These are phyloP conservation scores for Larimichthys crocea DNA, from an alignment of 2,113 vertebrate species.

Conservation along the genomic window DNA sequence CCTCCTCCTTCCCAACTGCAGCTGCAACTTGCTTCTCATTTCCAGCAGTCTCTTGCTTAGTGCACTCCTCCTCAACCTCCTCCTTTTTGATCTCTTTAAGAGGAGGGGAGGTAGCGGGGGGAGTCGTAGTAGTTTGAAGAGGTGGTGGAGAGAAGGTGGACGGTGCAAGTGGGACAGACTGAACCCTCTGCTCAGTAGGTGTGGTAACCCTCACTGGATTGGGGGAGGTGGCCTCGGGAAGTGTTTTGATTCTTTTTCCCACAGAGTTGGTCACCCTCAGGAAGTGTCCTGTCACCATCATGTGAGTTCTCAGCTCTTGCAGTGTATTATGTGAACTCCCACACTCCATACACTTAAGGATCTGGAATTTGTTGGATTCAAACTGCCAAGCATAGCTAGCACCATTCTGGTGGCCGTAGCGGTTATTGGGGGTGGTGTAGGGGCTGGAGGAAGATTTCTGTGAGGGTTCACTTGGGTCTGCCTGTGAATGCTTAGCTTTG, in stretches of 20 bases:
- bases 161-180: slow-evolving; percentile 92
- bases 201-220: slow-evolving; percentile 76
- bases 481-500: slow-evolving; percentile 83
- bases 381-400: slow-evolving; percentile 95
- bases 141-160: slow-evolving; percentile 90
- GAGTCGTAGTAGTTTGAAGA: slow-evolving; percentile 76
- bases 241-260: slow-evolving; percentile 92
- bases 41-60: slow-evolving; percentile 80
- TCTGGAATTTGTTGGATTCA: slow-evolving; percentile 95
- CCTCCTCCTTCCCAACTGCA: slow-evolving; percentile 71
- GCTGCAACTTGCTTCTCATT: slow-evolving; percentile 85
- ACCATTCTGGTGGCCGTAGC: slow-evolving; percentile 93
- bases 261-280: slow-evolving; percentile 93
- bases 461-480: slow-evolving; percentile 84
- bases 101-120: slow-evolving; percentile 83
- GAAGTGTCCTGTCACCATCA: slow-evolving; percentile 99
- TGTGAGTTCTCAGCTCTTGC: slow-evolving; percentile 96
- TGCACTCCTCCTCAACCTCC: slow-evolving; percentile 86
- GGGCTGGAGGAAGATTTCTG: slow-evolving; percentile 90
- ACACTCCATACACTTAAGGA: slow-evolving; percentile 98
- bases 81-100: slow-evolving; percentile 92
- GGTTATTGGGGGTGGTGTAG: slow-evolving; percentile 89
- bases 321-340: slow-evolving; percentile 95
- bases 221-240: slow-evolving; percentile 88
- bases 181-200: slow-evolving; percentile 90